Percentiles rank a stretch among this genome's conserved stretches.
Evolutionary conservation across 2,888 invertebrate species (phyloP).

Genomic region (Sicus ferrugineus): DNA sequence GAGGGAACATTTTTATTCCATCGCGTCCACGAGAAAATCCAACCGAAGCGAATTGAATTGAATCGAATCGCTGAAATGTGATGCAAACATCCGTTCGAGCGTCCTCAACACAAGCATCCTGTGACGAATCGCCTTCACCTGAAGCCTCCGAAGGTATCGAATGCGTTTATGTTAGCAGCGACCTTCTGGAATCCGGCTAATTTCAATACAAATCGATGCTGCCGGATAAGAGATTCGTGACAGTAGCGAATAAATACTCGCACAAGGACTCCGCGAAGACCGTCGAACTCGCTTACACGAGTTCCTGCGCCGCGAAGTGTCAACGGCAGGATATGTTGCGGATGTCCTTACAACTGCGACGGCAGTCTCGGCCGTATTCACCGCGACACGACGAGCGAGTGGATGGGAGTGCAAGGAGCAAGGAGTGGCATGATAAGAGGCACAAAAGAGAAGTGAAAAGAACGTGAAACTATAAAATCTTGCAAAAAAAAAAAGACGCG

Average conservation of each 20-base stretch:
- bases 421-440: background rate
- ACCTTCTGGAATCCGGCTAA: background rate
- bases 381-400: background rate
- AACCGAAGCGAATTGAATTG: too few relatives aligned
- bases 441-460: background rate
- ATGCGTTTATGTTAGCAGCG: background rate
- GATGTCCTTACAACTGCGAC: background rate
- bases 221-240: background rate
- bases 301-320: too few relatives aligned
- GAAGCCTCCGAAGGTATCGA: background rate
- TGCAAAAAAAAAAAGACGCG: background rate
- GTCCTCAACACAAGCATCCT: too few relatives aligned
- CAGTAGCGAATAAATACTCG: background rate
- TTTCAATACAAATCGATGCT: background rate
- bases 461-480: too few relatives aligned
- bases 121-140: background rate
- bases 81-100: too few relatives aligned
- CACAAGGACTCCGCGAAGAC: background rate
- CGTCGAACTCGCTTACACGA: too few relatives aligned
- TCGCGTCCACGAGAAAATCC: background rate
- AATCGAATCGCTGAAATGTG: too few relatives aligned
- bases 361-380: too few relatives aligned
- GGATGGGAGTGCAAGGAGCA: background rate
- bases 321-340: background rate
- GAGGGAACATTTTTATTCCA: background rate